A percentile compares a stretch with the other conserved stretches of the same genome.
phyloP scores from a whole-genome alignment of 1,140 invertebrate genomes.

The Calliopsis andreniformis region DNA sequence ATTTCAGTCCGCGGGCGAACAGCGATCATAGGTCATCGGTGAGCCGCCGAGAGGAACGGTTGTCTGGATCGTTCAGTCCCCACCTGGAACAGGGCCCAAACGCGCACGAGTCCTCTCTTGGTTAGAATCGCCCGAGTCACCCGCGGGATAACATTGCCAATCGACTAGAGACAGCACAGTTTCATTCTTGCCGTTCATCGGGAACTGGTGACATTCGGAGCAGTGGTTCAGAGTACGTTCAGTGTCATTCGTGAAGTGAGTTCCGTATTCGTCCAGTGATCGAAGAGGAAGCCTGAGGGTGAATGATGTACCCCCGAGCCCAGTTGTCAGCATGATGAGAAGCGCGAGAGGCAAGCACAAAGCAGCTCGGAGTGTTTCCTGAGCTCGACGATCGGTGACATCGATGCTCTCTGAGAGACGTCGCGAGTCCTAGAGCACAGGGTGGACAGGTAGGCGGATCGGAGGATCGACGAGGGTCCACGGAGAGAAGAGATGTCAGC shows the following conservation, averaged over 20 bases:
- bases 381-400: slow-evolving; percentile 31
- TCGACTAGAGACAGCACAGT: neutral
- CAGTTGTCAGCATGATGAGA: slow-evolving; percentile 51
- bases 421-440: neutral
- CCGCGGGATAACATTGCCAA: no score
- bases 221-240: neutral
- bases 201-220: neutral
- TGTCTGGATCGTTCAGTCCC: neutral
- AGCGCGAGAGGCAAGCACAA: slow-evolving; percentile 60
- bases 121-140: no score
- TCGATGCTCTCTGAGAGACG: slow-evolving; percentile 22
- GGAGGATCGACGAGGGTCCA: slow-evolving; percentile 1
- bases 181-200: neutral
- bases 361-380: slow-evolving; percentile 45
- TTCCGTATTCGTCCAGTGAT: slow-evolving; percentile 18
- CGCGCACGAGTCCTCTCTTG: no score
- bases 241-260: slow-evolving; percentile 52
- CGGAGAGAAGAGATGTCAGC: slow-evolving; percentile 73
- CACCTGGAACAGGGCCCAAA: neutral
- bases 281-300: neutral
- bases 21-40: neutral
- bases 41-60: neutral
- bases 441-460: neutral
- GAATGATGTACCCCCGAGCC: neutral
- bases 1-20: slow-evolving; percentile 6